phyloP scores from a whole-genome alignment of 2,113 vertebrate genomes.

The Paedocypris sp. region DNA sequence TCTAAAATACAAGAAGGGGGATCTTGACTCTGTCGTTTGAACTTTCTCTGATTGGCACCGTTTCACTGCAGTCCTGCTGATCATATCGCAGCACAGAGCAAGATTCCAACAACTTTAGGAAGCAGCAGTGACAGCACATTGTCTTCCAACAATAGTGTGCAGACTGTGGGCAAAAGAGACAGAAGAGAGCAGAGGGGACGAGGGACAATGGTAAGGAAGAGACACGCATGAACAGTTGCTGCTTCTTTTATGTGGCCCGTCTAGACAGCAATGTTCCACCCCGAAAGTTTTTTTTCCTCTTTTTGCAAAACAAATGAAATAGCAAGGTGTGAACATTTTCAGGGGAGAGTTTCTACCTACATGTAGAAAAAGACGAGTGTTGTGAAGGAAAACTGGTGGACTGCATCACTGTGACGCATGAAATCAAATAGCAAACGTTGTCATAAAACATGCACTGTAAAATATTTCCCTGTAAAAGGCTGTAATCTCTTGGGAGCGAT shows the following conservation, averaged over 20 bases:
- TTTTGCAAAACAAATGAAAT: conserved; percentile 27
- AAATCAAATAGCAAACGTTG: too few relatives aligned
- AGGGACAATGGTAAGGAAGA: conserved; percentile 43
- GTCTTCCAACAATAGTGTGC: conserved; percentile 57
- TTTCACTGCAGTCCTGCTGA: conserved; percentile 27
- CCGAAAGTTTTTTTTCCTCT: conserved; percentile 25
- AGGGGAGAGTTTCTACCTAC: conserved; percentile 1
- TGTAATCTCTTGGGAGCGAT: too few relatives aligned
- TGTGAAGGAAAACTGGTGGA: too few relatives aligned
- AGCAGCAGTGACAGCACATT: conserved; percentile 60
- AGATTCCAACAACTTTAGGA: conserved; percentile 67
- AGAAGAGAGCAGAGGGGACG: conserved; percentile 35
- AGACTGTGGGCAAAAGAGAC: conserved; percentile 37
- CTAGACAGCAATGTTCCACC: conserved; percentile 45
- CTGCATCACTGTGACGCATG: too few relatives aligned
- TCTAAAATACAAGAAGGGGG: conserved; percentile 21
- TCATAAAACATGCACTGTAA: too few relatives aligned
- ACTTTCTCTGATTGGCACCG: conserved; percentile 41
- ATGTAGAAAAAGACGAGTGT: too few relatives aligned
- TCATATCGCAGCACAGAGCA: conserved; percentile 25
- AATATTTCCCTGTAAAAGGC: too few relatives aligned
- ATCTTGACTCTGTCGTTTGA: conserved; percentile 29
- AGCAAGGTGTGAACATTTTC: conserved; percentile 7
- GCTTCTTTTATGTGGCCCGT: conserved; percentile 40
- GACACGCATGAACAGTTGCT: conserved; percentile 28